These are phyloP conservation scores for Fragum fragum DNA, from an alignment of 2,888 invertebrate species.

Conservation along the genomic window DNA sequence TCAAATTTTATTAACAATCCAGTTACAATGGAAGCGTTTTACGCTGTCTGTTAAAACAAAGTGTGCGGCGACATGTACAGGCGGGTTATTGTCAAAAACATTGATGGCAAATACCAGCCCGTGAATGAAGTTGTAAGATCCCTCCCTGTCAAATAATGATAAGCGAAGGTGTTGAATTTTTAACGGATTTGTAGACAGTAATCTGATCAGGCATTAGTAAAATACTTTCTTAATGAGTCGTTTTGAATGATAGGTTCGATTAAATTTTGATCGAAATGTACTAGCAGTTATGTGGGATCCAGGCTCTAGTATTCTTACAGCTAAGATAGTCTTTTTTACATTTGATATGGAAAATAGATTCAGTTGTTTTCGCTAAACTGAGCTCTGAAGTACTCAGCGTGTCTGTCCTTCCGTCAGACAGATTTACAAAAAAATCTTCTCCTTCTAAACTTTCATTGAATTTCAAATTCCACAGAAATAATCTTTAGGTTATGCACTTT, in stretches of 20 bases:
- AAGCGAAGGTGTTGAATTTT: conserved; percentile 23
- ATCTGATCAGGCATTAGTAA: conserved; percentile 21
- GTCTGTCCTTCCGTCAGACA: too few species aligned
- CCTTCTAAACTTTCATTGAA: too few species aligned
- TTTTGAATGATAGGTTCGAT: not conserved
- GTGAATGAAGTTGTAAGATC: not conserved
- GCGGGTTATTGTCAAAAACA: conserved; percentile 24
- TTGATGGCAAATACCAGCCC: not conserved
- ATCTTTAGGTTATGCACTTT: too few species aligned
- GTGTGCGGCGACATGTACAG: conserved; percentile 45
- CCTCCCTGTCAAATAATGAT: conserved; percentile 8
- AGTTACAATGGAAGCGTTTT: conserved; percentile 45
- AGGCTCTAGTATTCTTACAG: too few species aligned
- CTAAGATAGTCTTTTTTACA: too few species aligned
- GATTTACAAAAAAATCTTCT: too few species aligned
- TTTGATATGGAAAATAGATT: too few species aligned
- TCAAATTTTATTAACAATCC: conserved; percentile 8
- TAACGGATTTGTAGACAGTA: conserved; percentile 7
- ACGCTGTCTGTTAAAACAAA: conserved; percentile 51
- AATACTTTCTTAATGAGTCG: conserved; percentile 18
- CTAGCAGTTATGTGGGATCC: too few species aligned
- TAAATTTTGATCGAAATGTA: too few species aligned
- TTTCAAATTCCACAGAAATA: too few species aligned
- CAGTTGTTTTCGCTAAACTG: too few species aligned
- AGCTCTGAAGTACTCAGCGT: too few species aligned